Evolutionary conservation across 2,888 invertebrate species (phyloP).

Genomic region (Amphipyra berbera): DNA sequence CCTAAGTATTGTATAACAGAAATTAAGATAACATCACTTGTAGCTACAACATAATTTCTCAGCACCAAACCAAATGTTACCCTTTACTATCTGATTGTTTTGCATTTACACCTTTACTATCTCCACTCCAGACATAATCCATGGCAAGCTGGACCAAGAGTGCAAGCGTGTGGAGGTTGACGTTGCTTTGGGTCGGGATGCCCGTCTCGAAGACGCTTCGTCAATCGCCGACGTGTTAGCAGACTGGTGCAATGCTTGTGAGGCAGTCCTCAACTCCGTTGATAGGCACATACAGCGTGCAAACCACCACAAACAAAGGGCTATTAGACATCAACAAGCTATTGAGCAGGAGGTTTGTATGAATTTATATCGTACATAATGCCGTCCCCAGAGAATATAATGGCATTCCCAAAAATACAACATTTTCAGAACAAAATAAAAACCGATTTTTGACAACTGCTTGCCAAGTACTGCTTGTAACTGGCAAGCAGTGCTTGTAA

Average conservation of each 20-base stretch:
- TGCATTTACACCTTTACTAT: background rate
- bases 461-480: too few relatives aligned
- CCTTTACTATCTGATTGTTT: too few relatives aligned
- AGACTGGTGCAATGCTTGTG: constrained; percentile 97
- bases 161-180: constrained; percentile 98
- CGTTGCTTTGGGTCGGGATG: constrained; percentile 98
- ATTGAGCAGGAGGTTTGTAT: constrained; percentile 95
- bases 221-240: constrained; percentile 95
- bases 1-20: too few relatives aligned
- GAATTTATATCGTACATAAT: background rate
- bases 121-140: constrained; percentile 94
- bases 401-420: too few relatives aligned
- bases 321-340: constrained; percentile 94
- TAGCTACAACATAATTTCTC: too few relatives aligned
- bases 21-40: too few relatives aligned
- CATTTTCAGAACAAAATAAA: too few relatives aligned
- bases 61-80: too few relatives aligned
- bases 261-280: constrained; percentile 96
- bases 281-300: constrained; percentile 97
- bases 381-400: too few relatives aligned
- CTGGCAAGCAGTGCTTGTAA: too few relatives aligned
- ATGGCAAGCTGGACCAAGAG: constrained; percentile 98
- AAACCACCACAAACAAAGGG: constrained; percentile 95
- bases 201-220: constrained; percentile 95
- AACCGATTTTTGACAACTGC: too few relatives aligned